Percentiles rank a stretch among this genome's conserved stretches.
These are phyloP conservation scores for Diuraphis noxia DNA, from an alignment of 1,140 invertebrate genomes.

Conservation along the genomic window DNA sequence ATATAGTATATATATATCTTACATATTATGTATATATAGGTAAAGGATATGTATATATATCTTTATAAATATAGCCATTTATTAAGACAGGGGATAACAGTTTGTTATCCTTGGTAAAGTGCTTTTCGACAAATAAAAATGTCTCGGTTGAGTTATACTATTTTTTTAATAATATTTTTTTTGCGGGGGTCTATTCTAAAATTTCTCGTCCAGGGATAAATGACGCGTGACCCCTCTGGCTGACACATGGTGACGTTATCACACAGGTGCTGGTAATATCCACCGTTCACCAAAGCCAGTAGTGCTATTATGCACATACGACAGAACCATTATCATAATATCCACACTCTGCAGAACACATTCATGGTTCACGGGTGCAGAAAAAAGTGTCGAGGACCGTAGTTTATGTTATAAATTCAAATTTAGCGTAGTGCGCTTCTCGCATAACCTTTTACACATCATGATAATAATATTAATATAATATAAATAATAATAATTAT, in stretches of 20 bases:
- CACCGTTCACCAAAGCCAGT: background rate
- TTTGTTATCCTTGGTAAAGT: slow-evolving; percentile 11
- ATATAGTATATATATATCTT: no score
- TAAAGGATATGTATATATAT: background rate
- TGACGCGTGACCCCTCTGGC: slow-evolving; percentile 11
- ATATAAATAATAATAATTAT: background rate
- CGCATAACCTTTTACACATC: background rate
- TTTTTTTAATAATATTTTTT: slow-evolving; percentile 25
- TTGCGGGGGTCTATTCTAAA: background rate
- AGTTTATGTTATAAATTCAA: background rate
- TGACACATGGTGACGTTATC: slow-evolving; percentile 24
- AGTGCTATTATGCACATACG: background rate
- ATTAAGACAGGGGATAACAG: slow-evolving; percentile 27
- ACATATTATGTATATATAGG: background rate
- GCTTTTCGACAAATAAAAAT: slow-evolving; percentile 19
- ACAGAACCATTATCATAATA: slow-evolving; percentile 23
- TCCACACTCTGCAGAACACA: background rate
- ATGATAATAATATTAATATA: background rate
- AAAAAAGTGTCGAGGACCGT: background rate
- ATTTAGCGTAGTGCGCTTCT: background rate
- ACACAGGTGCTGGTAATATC: slow-evolving; percentile 39
- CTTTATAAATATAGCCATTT: background rate
- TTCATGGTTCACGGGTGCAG: background rate
- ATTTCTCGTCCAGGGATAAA: background rate
- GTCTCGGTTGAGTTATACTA: slow-evolving; percentile 1